A percentile compares a stretch with the other conserved stretches of the same genome.
Evolutionary conservation across 1,140 invertebrate species (phyloP).

Genomic region (Meloidogyne chitwoodi): DNA sequence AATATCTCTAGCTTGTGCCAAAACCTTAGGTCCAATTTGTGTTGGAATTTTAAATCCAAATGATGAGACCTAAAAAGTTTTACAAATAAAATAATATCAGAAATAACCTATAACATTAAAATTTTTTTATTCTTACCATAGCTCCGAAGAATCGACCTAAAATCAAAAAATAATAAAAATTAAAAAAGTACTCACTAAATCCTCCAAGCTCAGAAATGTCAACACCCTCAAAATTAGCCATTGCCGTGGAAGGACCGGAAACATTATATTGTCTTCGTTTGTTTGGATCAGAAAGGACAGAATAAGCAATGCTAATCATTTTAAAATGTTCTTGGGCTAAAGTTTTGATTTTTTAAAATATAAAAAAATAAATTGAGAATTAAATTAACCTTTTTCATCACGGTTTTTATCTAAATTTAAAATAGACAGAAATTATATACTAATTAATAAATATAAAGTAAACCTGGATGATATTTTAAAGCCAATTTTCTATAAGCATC

Average conservation of each 20-base stretch:
- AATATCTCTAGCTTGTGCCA: conserved; percentile 52
- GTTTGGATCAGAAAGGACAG: conserved; percentile 59
- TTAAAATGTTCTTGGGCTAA: conserved; percentile 57
- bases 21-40: conserved; percentile 53
- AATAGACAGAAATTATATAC: not conserved
- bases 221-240: conserved; percentile 56
- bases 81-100: not conserved
- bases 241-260: conserved; percentile 40
- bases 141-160: conserved; percentile 58
- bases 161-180: conserved; percentile 14
- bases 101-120: no score
- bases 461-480: conserved; percentile 64
- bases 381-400: conserved; percentile 44
- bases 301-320: conserved; percentile 55
- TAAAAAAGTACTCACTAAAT: conserved; percentile 42
- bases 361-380: not conserved
- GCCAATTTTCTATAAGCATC: conserved; percentile 83
- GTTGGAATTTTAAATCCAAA: conserved; percentile 59
- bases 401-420: conserved; percentile 51
- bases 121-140: conserved; percentile 35
- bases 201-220: conserved; percentile 57
- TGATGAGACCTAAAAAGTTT: conserved; percentile 48
- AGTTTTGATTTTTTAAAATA: conserved; percentile 12
- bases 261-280: conserved; percentile 59
- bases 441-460: not conserved